Percentiles rank a stretch among this genome's conserved stretches.
phyloP scores from a whole-genome alignment of 2,797 vertebrate genomes.

The Megaceryle alcyon region DNA sequence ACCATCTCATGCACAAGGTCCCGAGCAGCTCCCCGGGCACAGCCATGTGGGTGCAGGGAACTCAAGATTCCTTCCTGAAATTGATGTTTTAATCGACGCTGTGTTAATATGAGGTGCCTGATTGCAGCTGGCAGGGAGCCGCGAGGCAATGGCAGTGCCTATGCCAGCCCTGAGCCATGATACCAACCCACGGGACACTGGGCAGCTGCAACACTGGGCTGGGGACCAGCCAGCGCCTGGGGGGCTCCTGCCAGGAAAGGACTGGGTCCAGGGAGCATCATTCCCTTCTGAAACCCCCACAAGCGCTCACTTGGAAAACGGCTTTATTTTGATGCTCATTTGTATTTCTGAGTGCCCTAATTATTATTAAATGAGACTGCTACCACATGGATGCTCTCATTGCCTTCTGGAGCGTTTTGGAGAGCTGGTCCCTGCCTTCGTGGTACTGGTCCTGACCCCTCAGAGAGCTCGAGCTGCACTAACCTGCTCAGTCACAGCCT shows the following conservation, averaged over 20 bases:
- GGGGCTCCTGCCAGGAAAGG: accelerated
- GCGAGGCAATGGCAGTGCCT: accelerated
- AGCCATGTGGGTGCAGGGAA: not conserved
- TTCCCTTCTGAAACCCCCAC: not conserved
- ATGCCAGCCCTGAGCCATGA: not conserved
- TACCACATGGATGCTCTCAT: not conserved
- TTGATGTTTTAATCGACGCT: not conserved
- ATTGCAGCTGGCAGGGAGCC: not conserved
- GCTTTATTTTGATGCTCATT: not conserved
- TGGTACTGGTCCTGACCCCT: not conserved
- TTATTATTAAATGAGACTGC: not conserved
- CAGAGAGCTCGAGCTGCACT: not conserved
- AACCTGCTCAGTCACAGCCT: not conserved
- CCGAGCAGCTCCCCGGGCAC: not conserved
- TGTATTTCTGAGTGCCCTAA: not conserved
- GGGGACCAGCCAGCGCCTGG: not conserved
- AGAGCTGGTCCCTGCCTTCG: not conserved
- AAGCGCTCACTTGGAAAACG: not conserved
- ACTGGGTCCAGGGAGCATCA: not conserved
- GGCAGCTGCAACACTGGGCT: not conserved
- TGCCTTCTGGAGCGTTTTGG: not conserved
- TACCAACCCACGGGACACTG: accelerated
- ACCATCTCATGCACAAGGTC: not conserved
- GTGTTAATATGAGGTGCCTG: not conserved
- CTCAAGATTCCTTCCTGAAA: not conserved